Base-by-base conservation (phyloP, 2,113 vertebrate species). In the mouse (Mus musculus) region DNA sequence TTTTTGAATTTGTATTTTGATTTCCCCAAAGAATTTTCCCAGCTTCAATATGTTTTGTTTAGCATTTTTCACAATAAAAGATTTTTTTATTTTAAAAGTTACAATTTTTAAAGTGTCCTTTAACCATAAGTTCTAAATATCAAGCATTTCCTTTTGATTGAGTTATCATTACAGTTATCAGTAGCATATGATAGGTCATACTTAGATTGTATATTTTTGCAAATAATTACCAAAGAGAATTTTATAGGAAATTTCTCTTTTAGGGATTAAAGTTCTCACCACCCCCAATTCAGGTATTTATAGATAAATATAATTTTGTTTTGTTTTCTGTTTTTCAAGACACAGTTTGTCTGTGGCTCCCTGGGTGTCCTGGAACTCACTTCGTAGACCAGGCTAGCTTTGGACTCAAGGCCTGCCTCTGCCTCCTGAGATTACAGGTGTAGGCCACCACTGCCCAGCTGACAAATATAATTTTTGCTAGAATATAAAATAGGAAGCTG, bases 1-100 rank as follows among this genome's bases (percentile, higher is more conserved):
- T 61, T 36, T 95, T 77, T 82, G 80, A 89, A 67, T 92, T 96
- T 94, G 10, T 69, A 26, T 90, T 94, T 95, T 84, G 42, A 88
- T 88, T 95, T 85, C 16, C 28, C 33, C 52, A 92, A 13, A 84
- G 10, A 89, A n/a, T 46, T 90, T 85, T 54, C 33, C 49, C 52
- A 78, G 12, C 52, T 54, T 63, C 24, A 80, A 46, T 86, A 6
- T 86, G 28, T 89, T 89, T 89, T 91, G 0, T 94, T 67, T 39
- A 73, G 77, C 92, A 28, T 88, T 96, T 96, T 91, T 11, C 59
- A n/a, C 59, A 95, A 69, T 78, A 52, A 84, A 91, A 85, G 22
- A 22, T 84, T 91, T 11, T 85, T 78, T 67, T 52, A 86, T 33
- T 33, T 46, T 42, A 26, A 71, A 87, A 54, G 10, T 30, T 59